phyloP scores from a whole-genome alignment of 2,113 vertebrate species.

The Mastomys coucha region DNA sequence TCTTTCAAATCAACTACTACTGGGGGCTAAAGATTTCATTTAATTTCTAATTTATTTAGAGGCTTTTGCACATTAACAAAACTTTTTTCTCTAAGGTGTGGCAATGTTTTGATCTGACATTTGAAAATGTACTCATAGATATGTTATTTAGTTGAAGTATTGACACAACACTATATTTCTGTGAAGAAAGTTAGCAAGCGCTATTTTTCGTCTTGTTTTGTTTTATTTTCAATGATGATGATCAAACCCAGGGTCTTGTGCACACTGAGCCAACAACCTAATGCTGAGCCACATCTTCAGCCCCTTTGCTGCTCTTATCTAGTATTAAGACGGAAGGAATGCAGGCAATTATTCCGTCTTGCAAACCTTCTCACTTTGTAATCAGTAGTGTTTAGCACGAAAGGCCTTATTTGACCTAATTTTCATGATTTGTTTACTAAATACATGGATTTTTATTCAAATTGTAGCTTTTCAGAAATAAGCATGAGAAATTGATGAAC shows the following conservation, averaged over 20 bases:
- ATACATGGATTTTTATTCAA: background rate
- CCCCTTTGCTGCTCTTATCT: background rate
- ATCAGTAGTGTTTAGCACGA: background rate
- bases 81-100: background rate
- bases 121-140: background rate
- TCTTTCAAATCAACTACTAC: background rate
- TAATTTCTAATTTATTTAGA: background rate
- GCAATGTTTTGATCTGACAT: conserved; percentile 23
- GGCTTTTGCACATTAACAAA: background rate
- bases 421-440: conserved; percentile 34
- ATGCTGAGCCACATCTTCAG: too few species aligned
- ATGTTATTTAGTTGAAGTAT: conserved; percentile 7
- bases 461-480: conserved; percentile 10
- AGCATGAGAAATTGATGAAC: background rate
- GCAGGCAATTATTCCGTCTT: background rate
- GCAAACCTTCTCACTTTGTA: background rate
- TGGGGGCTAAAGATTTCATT: background rate
- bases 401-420: background rate
- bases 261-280: background rate
- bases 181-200: background rate
- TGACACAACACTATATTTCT: background rate
- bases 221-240: background rate
- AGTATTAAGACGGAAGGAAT: background rate
- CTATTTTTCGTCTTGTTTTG: background rate
- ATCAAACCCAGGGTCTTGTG: background rate